Evolutionary conservation across 2,797 vertebrate species (phyloP).

Genomic region (Hybognathus amarus): DNA sequence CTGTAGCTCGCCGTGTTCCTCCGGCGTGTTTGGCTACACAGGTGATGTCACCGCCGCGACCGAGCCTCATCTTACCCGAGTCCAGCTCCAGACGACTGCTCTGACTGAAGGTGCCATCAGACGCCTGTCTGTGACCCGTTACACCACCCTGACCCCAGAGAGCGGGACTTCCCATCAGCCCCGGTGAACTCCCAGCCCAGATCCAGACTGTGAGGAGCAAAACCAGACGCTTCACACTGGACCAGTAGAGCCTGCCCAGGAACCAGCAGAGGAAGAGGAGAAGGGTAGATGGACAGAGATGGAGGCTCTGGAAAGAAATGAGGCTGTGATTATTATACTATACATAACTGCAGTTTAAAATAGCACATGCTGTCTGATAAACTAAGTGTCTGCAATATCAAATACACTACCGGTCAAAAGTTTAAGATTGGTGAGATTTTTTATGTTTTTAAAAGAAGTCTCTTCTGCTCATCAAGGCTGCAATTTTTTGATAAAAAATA

Average conservation of each 20-base stretch:
- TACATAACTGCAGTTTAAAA: no score
- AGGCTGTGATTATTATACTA: no score
- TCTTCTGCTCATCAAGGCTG: no score
- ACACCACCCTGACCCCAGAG: constrained; percentile 70
- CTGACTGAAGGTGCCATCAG: constrained; percentile 82
- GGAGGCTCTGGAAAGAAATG: constrained; percentile 74
- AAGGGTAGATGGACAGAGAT: constrained; percentile 77
- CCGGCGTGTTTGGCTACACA: constrained; percentile 78
- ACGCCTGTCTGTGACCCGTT: constrained; percentile 77
- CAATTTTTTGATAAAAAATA: no score
- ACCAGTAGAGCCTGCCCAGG: constrained; percentile 73
- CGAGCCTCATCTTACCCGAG: constrained; percentile 66
- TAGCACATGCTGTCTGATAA: no score
- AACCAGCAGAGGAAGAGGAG: constrained; percentile 73
- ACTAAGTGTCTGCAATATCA: no score
- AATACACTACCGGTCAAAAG: no score
- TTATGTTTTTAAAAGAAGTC: no score
- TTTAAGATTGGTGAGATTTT: no score
- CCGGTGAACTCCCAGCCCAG: constrained; percentile 79
- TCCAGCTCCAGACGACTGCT: constrained; percentile 71
- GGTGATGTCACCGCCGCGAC: constrained; percentile 73
- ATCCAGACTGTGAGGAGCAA: constrained; percentile 78
- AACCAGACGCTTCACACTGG: constrained; percentile 81
- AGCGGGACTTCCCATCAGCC: constrained; percentile 59
- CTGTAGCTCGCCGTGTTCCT: constrained; percentile 62